Percentiles rank a stretch among this genome's conserved stretches.
phyloP scores from a whole-genome alignment of 2,113 vertebrate genomes.

The Lepus europaeus region DNA sequence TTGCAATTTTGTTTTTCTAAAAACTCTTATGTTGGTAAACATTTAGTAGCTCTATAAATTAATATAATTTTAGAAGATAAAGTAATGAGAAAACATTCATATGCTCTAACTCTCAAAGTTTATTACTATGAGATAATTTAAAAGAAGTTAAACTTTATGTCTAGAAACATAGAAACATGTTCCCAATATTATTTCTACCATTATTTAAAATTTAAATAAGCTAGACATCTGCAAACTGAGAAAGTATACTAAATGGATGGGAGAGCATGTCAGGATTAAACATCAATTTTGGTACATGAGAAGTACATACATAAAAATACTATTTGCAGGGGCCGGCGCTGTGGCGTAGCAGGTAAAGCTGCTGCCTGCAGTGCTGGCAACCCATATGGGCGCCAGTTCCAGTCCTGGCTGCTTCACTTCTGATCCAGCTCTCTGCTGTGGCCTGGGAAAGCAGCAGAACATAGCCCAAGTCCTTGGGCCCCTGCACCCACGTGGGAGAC shows the following conservation, averaged over 20 bases:
- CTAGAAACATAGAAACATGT: neutral
- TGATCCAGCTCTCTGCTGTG: no score
- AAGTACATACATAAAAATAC: neutral
- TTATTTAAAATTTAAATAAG: conserved; percentile 1
- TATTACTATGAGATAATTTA: conserved; percentile 25
- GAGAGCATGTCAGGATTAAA: neutral
- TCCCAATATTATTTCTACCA: neutral
- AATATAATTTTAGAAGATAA: neutral
- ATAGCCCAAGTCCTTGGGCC: no score
- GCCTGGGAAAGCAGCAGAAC: no score
- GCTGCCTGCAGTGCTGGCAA: no score
- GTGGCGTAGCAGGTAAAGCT: no score
- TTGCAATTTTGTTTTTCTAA: conserved; percentile 14
- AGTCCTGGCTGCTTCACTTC: no score
- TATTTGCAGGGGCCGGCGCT: neutral
- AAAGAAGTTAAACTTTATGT: neutral
- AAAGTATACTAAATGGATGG: neutral
- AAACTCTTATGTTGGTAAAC: conserved; percentile 24
- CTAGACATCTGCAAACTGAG: neutral
- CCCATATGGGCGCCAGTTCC: no score
- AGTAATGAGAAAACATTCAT: neutral
- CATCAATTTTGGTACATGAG: neutral
- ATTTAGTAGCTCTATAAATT: neutral
- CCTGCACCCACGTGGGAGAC: no score
- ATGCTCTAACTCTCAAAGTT: neutral